These are phyloP conservation scores for Callospermophilus lateralis DNA, from an alignment of 2,113 vertebrate species.

Conservation along the genomic window DNA sequence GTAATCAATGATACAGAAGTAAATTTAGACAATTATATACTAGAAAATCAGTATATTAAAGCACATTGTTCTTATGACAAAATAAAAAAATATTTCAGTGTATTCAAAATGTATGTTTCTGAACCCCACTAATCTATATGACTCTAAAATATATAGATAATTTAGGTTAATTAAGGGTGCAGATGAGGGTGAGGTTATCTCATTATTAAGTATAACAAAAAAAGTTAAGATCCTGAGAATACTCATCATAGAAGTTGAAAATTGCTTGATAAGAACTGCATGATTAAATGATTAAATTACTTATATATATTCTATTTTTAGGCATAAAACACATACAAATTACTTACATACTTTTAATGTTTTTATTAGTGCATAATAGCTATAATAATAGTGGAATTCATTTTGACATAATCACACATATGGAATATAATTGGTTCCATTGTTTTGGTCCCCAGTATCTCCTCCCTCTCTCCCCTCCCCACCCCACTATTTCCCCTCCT, in stretches of 20 bases:
- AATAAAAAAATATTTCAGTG: background rate
- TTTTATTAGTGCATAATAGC: background rate
- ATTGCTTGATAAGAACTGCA: background rate
- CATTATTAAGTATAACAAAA: background rate
- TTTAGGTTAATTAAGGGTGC: background rate
- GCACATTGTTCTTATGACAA: constrained; percentile 50
- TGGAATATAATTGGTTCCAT: too few relatives aligned
- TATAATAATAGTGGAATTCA: too few relatives aligned
- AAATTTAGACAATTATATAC: constrained; percentile 68
- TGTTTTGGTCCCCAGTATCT: too few relatives aligned
- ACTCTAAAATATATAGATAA: constrained; percentile 25
- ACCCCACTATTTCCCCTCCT: too few relatives aligned
- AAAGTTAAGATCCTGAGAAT: background rate
- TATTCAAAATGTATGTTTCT: background rate
- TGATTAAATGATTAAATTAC: background rate
- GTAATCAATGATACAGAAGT: constrained; percentile 65
- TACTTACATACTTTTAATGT: background rate
- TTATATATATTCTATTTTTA: background rate
- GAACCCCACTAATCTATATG: background rate
- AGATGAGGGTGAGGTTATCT: background rate
- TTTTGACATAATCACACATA: too few relatives aligned
- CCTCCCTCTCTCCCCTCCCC: too few relatives aligned
- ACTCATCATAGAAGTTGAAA: background rate
- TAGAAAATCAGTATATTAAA: constrained; percentile 70
- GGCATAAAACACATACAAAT: background rate